phyloP scores from a whole-genome alignment of 1,140 invertebrate genomes.

The Drosophila nigrodunni region DNA sequence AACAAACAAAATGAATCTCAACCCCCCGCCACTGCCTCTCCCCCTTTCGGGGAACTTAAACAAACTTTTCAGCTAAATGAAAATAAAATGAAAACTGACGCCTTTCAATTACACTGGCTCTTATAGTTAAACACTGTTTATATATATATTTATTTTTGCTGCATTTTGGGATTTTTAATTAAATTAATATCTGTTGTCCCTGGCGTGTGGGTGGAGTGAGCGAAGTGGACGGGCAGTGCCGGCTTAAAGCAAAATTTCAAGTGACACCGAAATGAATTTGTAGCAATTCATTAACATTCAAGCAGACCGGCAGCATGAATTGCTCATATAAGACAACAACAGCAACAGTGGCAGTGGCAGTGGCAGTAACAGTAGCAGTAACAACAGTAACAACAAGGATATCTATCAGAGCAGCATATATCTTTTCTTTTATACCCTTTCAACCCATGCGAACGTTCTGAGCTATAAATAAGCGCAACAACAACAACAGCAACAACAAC shows the following conservation, averaged over 20 bases:
- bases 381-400: slow-evolving; percentile 44
- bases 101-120: slow-evolving; percentile 27
- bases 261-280: slow-evolving; percentile 68
- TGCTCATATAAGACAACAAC: slow-evolving; percentile 59
- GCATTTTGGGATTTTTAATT: slow-evolving; percentile 42
- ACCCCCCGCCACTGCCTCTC: not conserved
- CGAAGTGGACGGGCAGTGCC: slow-evolving; percentile 9
- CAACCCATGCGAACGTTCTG: slow-evolving; percentile 33
- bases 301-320: slow-evolving; percentile 48
- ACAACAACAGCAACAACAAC: slow-evolving; percentile 42
- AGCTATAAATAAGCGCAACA: slow-evolving; percentile 69
- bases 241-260: slow-evolving; percentile 39
- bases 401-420: slow-evolving; percentile 59
- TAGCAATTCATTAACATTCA: slow-evolving; percentile 79
- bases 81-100: slow-evolving; percentile 28
- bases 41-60: not conserved
- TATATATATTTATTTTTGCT: slow-evolving; percentile 8
- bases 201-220: not conserved
- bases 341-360: slow-evolving; percentile 18
- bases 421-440: slow-evolving; percentile 64
- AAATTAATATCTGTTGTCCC: slow-evolving; percentile 64
- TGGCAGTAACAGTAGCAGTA: slow-evolving; percentile 33
- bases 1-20: slow-evolving; percentile 3
- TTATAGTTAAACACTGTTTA: slow-evolving; percentile 20
- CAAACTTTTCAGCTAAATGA: slow-evolving; percentile 40